Evolutionary conservation across 2,797 vertebrate species (phyloP).

Genomic region (Varecia variegata): DNA sequence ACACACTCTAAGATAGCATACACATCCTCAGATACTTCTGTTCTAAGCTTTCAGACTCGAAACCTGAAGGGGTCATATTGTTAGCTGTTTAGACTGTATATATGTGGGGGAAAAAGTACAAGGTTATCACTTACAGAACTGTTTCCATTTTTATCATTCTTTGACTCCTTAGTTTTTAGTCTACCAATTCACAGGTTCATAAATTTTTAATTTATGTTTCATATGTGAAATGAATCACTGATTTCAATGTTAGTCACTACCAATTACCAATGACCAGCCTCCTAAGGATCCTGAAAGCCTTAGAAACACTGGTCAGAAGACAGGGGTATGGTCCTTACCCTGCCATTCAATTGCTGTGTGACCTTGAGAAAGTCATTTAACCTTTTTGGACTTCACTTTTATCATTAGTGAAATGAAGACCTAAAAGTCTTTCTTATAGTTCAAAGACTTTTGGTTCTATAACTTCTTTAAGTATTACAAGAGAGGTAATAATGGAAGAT

Average conservation of each 20-base stretch:
- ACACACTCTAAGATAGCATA: neutral
- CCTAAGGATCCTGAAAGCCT: neutral
- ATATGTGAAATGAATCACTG: neutral
- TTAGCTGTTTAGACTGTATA: neutral
- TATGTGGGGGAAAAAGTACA: neutral
- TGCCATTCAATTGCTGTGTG: neutral
- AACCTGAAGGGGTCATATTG: neutral
- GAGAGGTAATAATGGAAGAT: neutral
- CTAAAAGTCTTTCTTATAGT: neutral
- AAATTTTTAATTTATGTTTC: neutral
- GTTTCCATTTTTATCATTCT: neutral
- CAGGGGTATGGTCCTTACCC: neutral
- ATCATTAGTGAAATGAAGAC: neutral
- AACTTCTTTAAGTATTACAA: neutral
- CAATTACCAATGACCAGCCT: neutral
- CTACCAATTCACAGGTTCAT: neutral
- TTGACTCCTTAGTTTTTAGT: neutral
- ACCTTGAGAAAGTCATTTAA: neutral
- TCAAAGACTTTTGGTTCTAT: neutral
- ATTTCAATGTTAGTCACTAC: neutral
- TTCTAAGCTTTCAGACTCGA: neutral
- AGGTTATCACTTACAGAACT: neutral
- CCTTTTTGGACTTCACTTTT: neutral
- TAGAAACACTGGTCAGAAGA: neutral
- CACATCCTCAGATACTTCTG: neutral